Percentiles rank a stretch among this genome's conserved stretches.
Conservation (phyloP, 2,113 vertebrate species). For the Orycteropus afer region DNA sequence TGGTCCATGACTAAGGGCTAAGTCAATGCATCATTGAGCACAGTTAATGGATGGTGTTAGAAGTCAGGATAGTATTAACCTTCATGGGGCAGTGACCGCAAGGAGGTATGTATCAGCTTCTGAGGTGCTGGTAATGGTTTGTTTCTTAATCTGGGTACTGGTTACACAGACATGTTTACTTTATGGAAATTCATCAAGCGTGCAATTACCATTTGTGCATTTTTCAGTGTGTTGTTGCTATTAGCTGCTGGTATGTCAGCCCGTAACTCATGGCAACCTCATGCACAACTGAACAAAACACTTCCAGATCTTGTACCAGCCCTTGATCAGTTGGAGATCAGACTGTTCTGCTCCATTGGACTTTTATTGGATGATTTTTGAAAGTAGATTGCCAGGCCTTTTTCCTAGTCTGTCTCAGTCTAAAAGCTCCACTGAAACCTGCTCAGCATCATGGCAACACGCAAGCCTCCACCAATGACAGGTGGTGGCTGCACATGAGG, state of each 20-base stretch:
- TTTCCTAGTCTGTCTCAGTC: background rate
- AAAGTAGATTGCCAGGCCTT: background rate
- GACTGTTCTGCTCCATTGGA: background rate
- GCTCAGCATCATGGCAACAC: background rate
- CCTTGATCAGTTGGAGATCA: background rate
- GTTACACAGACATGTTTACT: background rate
- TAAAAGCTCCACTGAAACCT: background rate
- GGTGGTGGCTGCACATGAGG: background rate
- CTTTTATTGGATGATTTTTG: background rate
- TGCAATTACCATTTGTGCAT: background rate
- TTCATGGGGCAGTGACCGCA: background rate
- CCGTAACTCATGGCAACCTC: background rate
- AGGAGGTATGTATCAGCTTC: background rate
- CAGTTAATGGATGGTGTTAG: background rate
- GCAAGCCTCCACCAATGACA: background rate
- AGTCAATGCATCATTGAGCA: background rate
- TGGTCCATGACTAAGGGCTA: background rate
- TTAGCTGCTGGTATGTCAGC: background rate
- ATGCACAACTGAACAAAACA: background rate
- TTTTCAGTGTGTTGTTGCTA: background rate
- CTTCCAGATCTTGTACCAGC: too few relatives aligned
- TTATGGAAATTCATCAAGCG: background rate
- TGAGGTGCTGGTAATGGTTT: background rate
- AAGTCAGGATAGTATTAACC: background rate
- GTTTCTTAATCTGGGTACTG: background rate